phyloP scores from a whole-genome alignment of 2,888 invertebrate species.

The Glaucopsyche alexis region DNA sequence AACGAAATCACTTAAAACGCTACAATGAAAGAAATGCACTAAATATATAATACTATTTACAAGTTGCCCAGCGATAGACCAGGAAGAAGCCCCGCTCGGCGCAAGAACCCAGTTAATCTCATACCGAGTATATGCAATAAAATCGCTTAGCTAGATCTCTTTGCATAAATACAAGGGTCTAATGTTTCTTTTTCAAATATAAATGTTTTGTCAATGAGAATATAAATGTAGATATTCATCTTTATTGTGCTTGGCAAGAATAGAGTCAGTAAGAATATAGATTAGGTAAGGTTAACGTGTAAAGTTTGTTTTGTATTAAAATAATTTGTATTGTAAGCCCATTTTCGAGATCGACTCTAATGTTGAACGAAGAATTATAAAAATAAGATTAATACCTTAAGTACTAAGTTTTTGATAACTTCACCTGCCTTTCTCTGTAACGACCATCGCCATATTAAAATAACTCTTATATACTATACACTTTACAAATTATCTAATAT shows the following conservation, averaged over 20 bases:
- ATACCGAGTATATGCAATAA: slow-evolving; percentile 69
- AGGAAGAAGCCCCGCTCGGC: background rate
- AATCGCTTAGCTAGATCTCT: slow-evolving; percentile 74
- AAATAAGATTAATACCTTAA: slow-evolving; percentile 62
- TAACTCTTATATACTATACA: slow-evolving; percentile 66
- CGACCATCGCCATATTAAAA: slow-evolving; percentile 76
- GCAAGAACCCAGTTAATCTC: slow-evolving; percentile 68
- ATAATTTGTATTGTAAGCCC: background rate
- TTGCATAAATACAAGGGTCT: slow-evolving; percentile 21
- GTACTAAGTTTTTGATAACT: slow-evolving; percentile 67
- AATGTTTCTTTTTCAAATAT: background rate
- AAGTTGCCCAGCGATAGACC: slow-evolving; percentile 45
- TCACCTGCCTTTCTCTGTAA: slow-evolving; percentile 53
- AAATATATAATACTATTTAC: slow-evolving; percentile 59
- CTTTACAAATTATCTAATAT: slow-evolving; percentile 80
- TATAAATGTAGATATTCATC: background rate
- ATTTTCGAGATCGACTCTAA: slow-evolving; percentile 35
- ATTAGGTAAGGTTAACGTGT: background rate
- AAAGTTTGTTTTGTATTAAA: background rate
- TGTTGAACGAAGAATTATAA: slow-evolving; percentile 46
- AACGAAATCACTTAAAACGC: slow-evolving; percentile 56
- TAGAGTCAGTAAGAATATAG: background rate
- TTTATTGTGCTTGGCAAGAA: slow-evolving; percentile 13
- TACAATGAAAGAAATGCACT: slow-evolving; percentile 71
- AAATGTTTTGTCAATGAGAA: background rate